Evolutionary conservation across 2,113 vertebrate genomes (phyloP).

Genomic region (Sturnira hondurensis): DNA sequence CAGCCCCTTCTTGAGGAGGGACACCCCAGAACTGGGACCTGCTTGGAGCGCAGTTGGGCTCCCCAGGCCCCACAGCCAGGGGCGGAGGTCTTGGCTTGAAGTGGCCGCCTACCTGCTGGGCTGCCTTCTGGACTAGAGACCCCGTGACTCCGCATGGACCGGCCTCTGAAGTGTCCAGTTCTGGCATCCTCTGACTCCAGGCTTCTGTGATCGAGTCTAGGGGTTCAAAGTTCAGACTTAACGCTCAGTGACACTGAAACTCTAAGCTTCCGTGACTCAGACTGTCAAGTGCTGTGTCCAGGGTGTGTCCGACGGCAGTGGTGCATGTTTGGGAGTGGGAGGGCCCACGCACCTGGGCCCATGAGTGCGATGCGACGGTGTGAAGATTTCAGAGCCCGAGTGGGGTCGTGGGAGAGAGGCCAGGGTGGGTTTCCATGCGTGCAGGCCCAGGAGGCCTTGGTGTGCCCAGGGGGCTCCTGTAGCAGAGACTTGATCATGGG

Average conservation of each 20-base stretch:
- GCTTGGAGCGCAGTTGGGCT: rapidly evolving
- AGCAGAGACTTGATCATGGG: neutral
- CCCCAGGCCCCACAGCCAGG: neutral
- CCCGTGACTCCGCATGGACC: too few species aligned
- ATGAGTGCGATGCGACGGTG: rapidly evolving
- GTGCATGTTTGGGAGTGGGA: neutral
- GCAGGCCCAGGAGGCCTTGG: neutral
- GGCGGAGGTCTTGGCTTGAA: neutral
- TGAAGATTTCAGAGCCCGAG: neutral
- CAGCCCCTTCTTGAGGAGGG: neutral
- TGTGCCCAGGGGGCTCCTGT: neutral
- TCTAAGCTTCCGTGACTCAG: neutral
- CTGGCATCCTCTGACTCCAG: neutral
- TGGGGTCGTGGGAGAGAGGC: neutral
- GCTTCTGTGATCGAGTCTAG: neutral
- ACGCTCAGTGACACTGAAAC: neutral
- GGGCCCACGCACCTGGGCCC: neutral
- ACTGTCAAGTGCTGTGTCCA: neutral
- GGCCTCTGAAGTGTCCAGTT: neutral
- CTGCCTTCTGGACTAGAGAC: neutral
- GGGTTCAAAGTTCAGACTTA: neutral
- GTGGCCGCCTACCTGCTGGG: neutral
- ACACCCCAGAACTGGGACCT: neutral
- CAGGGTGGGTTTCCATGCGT: neutral
- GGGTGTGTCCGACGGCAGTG: rapidly evolving